Base-by-base conservation (phyloP, 2,797 vertebrate species). In the Lutjanus campechanus region DNA sequence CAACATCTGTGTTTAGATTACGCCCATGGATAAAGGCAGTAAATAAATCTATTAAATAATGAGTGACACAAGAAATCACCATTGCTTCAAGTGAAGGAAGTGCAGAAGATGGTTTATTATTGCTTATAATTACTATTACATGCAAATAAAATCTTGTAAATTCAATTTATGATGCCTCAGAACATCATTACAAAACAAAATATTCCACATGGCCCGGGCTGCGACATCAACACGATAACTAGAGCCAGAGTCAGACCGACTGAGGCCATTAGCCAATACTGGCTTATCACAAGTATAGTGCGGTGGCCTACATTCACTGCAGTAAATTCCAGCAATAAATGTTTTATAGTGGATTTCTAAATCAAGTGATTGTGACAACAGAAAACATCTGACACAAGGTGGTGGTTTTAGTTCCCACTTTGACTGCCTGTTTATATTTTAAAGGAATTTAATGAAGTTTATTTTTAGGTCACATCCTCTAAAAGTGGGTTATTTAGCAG, bases 101-200 rank as follows among this genome's bases (percentile, higher is more conserved):
- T 44, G 46, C 17, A 20, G 20, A 51, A 7, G n/a, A 25, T 56
- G 17, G 1, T 65, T 64, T 60, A 36, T 36, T 36, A 36, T 36
- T 36, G 5, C 5, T 36, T n/a, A n/a, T n/a, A n/a, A 5, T 36
- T 36, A 36, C 22, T 53, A 11, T 13, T 69, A 41, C 2, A 44
- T 54, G 15, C 41, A 43, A 51, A 16, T n/a, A 0, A 46, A 40
- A 71, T 66, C 8, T 43, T 11, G 13, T 19, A 59, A 54, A 71
- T 75, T 10, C 17, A 22, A 73, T 46, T 53, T 29, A n/a, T 29
- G 53, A 53, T 25, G 58, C 12, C n/a, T 66, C 17, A 36, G 36
- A 25, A 61, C 16, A 17, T 49, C 16, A 22, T 49, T 56, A 29
- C 10, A 58, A 43, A 58, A 49, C 8, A 75, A 75, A 59, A 62